These are phyloP conservation scores for Tonatia bakeri DNA, from an alignment of 2,113 vertebrate species.

Conservation along the genomic window DNA sequence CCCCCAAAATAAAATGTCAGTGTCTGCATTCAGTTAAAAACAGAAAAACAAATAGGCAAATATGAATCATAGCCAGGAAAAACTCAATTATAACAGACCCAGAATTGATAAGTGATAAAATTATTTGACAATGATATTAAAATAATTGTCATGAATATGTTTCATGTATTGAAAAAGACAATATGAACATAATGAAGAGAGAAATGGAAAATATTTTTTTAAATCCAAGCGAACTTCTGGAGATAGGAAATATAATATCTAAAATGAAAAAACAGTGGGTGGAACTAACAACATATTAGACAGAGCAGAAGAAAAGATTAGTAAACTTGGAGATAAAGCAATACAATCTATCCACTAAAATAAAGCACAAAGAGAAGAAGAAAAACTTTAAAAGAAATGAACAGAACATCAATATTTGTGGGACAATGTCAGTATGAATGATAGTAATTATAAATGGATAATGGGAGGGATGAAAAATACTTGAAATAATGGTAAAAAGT, in stretches of 20 bases:
- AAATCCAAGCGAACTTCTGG: background rate
- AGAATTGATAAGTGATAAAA: background rate
- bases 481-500: background rate
- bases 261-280: background rate
- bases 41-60: slow-evolving; percentile 1
- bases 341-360: background rate
- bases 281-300: background rate
- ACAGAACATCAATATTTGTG: background rate
- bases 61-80: background rate
- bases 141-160: background rate
- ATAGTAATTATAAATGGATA: background rate
- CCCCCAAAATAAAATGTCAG: background rate
- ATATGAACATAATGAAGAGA: background rate
- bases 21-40: slow-evolving; percentile 12
- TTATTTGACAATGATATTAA: background rate
- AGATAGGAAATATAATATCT: background rate
- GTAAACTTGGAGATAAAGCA: background rate
- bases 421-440: background rate
- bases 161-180: background rate
- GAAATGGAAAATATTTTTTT: background rate
- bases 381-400: background rate
- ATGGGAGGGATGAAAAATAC: background rate
- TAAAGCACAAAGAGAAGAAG: background rate
- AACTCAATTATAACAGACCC: background rate
- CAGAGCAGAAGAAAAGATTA: background rate